A percentile compares a stretch with the other conserved stretches of the same genome.
phyloP scores from a whole-genome alignment of 1,140 invertebrate genomes.

The Anastatus disparis region DNA sequence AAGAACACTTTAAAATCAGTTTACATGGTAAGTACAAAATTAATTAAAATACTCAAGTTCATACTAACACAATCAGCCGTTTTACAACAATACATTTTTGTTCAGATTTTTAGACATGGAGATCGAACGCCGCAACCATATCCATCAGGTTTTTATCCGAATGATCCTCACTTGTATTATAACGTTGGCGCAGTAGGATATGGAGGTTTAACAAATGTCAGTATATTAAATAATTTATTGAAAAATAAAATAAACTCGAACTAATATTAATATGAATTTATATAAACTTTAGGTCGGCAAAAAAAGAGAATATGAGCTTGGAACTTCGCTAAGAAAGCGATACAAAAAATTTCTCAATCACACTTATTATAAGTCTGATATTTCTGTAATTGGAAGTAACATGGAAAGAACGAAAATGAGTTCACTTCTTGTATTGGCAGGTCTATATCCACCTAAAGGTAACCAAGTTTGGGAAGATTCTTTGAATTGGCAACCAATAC shows the following conservation, averaged over 20 bases:
- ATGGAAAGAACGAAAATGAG: slow-evolving; percentile 70
- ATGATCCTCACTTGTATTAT: neutral
- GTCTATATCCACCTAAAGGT: slow-evolving; percentile 54
- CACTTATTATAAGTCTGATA: slow-evolving; percentile 56
- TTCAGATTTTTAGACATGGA: slow-evolving; percentile 1
- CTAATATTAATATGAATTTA: too few species aligned
- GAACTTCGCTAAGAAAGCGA: slow-evolving; percentile 57
- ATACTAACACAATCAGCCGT: too few species aligned
- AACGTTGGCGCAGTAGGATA: too few species aligned
- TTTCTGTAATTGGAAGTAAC: slow-evolving; percentile 69
- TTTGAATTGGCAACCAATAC: slow-evolving; percentile 60
- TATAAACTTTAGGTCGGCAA: slow-evolving; percentile 62
- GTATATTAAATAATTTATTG: too few species aligned
- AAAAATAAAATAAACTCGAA: too few species aligned
- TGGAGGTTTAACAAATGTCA: slow-evolving; percentile 18
- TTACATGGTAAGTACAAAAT: neutral
- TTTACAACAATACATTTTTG: too few species aligned
- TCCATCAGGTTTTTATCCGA: neutral
- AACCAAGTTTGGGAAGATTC: slow-evolving; percentile 50
- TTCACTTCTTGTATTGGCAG: slow-evolving; percentile 54
- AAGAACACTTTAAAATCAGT: neutral
- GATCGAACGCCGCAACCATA: neutral
- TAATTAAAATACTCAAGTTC: too few species aligned
- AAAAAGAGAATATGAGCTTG: slow-evolving; percentile 61
- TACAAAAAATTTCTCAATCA: slow-evolving; percentile 63